Evolutionary conservation across 1,140 invertebrate species (phyloP).

Genomic region (Nomia melanderi): DNA sequence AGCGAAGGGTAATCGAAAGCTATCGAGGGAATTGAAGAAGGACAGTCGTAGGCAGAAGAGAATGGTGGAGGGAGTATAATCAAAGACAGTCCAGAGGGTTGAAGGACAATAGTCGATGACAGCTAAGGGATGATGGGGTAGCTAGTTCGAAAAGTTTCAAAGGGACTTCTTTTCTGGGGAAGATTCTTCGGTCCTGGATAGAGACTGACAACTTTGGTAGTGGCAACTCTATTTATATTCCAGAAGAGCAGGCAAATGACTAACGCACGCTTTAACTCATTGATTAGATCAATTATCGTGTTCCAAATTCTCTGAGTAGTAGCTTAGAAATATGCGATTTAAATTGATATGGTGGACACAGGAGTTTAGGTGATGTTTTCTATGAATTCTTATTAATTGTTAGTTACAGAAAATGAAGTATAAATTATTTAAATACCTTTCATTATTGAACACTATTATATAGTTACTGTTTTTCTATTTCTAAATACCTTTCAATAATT

Average conservation of each 20-base stretch:
- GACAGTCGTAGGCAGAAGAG: background rate
- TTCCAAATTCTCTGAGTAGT: too few relatives aligned
- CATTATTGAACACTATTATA: too few relatives aligned
- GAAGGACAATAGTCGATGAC: background rate
- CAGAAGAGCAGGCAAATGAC: background rate
- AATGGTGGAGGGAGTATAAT: background rate
- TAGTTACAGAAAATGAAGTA: too few relatives aligned
- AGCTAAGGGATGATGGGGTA: background rate
- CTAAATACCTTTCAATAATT: too few relatives aligned
- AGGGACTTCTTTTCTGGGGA: background rate
- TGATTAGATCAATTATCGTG: too few relatives aligned
- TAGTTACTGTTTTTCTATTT: too few relatives aligned
- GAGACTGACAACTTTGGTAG: background rate
- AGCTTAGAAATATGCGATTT: too few relatives aligned
- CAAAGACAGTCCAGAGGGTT: background rate
- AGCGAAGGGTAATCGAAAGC: background rate
- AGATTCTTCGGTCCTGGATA: background rate
- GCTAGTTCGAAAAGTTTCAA: background rate
- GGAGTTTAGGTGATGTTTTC: too few relatives aligned
- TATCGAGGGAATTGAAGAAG: background rate
- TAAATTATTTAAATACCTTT: too few relatives aligned
- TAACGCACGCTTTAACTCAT: too few relatives aligned
- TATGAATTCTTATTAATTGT: too few relatives aligned
- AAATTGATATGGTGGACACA: too few relatives aligned
- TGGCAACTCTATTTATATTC: background rate